phyloP scores from a whole-genome alignment of 2,888 invertebrate species.

The Coremacera marginata region DNA sequence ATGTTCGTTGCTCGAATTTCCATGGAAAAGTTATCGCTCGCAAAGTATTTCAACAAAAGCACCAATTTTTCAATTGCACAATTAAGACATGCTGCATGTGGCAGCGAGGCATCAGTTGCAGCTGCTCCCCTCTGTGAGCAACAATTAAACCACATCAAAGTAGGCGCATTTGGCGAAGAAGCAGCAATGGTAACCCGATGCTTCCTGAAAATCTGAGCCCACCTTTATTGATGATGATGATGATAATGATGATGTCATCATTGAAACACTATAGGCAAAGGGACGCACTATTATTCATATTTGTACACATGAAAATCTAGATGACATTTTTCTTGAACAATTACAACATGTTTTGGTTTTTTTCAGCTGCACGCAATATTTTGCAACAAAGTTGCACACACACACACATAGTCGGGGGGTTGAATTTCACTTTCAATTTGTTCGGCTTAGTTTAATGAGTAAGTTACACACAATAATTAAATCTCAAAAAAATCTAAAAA shows the following conservation, averaged over 20 bases:
- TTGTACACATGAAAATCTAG: neutral
- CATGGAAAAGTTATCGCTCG: constrained; percentile 10
- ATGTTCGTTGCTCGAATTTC: constrained; percentile 15
- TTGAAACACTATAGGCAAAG: constrained; percentile 21
- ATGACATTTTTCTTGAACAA: neutral
- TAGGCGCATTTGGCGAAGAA: neutral
- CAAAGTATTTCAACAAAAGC: constrained; percentile 19
- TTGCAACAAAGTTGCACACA: neutral
- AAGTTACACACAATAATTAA: too few relatives aligned
- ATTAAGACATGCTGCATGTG: constrained; percentile 5
- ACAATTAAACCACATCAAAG: neutral
- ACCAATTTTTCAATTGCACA: constrained; percentile 28
- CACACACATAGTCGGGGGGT: neutral
- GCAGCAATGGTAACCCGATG: constrained; percentile 20
- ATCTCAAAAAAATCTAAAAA: too few relatives aligned
- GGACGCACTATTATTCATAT: neutral
- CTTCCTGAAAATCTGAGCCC: constrained; percentile 33
- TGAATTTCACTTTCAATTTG: constrained; percentile 26
- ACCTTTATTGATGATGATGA: neutral
- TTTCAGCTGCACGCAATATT: neutral
- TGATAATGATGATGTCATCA: neutral
- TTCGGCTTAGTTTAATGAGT: neutral
- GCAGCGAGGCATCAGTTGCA: neutral
- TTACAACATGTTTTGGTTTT: constrained; percentile 1
- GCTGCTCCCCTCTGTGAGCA: neutral